Base-by-base conservation (phyloP, 2,888 invertebrate species). In the Nemotelus pantherinus region DNA sequence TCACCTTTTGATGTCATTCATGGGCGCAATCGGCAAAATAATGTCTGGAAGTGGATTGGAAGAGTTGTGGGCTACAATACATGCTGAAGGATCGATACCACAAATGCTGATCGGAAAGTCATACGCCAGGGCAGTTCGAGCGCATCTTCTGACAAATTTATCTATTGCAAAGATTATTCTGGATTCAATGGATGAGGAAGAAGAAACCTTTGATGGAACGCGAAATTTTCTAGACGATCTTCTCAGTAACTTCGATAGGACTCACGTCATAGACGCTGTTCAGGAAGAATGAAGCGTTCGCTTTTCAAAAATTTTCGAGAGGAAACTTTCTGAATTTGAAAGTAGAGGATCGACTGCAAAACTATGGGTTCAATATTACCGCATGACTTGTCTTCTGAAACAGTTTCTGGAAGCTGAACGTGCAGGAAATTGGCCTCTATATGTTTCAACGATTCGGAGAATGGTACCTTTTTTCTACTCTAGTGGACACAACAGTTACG, bases 331-430 rank as follows among this genome's bases (percentile, higher is more conserved):
- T 5, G 50, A 50, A 50, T 50, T 50, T n/a, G n/a, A n/a, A n/a
- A n/a, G n/a, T n/a, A n/a, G n/a, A n/a, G n/a, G n/a, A n/a, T n/a
- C n/a, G n/a, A 41, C n/a, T 41, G 55, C 72, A 41, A 57, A 72
- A 43, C 41, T 72, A 25, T 72, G 72, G 72, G 72, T 72, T 57
- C 72, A 72, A 72, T 72, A 72, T n/a, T n/a, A n/a, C n/a, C n/a
- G n/a, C n/a, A n/a, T n/a, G n/a, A n/a, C n/a, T n/a, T n/a, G n/a
- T n/a, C 72, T 72, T 55, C 9, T 72, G 10, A 72, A 72, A 72
- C 72, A 57, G 58, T 72, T 72, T 57, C 44, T 72, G 2, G 57
- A 72, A 57, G 72, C 72, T 41, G 72, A 72, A 57, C 72, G 72
- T 57, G 1, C 57, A 9, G 57, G 72, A 43, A 57, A 57, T 72